Evolutionary conservation across 2,888 invertebrate species (phyloP).

Genomic region (Odontomyia ornata): DNA sequence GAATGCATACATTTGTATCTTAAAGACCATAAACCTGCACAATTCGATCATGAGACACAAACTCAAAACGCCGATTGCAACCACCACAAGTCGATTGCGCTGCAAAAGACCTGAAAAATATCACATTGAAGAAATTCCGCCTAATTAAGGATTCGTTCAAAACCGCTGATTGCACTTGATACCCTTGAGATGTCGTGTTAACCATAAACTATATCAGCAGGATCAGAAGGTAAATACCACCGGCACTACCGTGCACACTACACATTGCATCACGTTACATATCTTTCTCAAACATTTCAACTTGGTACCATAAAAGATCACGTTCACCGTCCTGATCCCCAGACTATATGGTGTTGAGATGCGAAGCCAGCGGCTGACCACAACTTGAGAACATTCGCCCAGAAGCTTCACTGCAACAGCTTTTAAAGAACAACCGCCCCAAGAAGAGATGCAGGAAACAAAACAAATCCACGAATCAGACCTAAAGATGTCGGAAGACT

Average conservation of each 20-base stretch:
- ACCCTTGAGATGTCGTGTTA: slow-evolving; percentile 51
- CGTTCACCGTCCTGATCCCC: slow-evolving; percentile 21
- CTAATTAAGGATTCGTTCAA: slow-evolving; percentile 50
- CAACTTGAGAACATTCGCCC: slow-evolving; percentile 3
- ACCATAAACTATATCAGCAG: slow-evolving; percentile 50
- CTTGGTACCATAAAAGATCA: slow-evolving; percentile 38
- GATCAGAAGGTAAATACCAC: slow-evolving; percentile 45
- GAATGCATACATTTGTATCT: no score
- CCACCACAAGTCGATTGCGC: neutral
- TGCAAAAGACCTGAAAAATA: slow-evolving; percentile 40
- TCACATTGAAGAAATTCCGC: slow-evolving; percentile 47
- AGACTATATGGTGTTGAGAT: slow-evolving; percentile 7
- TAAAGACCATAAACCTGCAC: slow-evolving; percentile 15
- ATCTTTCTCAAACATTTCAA: slow-evolving; percentile 36
- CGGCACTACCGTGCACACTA: slow-evolving; percentile 39
- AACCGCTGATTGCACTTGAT: slow-evolving; percentile 50
- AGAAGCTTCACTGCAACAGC: slow-evolving; percentile 18
- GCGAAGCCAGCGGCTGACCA: neutral
- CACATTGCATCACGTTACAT: neutral
- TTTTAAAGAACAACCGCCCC: neutral
- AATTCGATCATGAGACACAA: slow-evolving; percentile 9
- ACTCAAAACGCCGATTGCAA: neutral
- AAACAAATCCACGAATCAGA: neutral
- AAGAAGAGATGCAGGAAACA: neutral
- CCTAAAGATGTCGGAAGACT: slow-evolving; percentile 2